These are phyloP conservation scores for Heteromurus nitidus DNA, from an alignment of 2,888 invertebrate species.

Conservation along the genomic window DNA sequence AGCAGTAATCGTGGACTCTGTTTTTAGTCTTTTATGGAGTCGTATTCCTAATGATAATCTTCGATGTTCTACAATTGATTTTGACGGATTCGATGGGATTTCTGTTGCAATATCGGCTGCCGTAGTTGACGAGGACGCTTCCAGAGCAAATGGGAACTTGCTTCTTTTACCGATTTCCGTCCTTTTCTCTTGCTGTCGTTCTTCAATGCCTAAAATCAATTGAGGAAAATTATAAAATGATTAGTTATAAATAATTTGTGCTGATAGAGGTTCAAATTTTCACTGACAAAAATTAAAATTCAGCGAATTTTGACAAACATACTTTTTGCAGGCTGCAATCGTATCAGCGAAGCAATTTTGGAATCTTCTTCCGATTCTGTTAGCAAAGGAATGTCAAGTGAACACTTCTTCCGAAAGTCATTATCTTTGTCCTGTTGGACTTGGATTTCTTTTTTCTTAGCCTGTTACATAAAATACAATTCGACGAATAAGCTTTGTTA, in stretches of 20 bases:
- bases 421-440: slow-evolving; percentile 82
- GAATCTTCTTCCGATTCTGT: slow-evolving; percentile 88
- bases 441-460: slow-evolving; percentile 85
- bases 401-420: slow-evolving; percentile 83
- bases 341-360: slow-evolving; percentile 85
- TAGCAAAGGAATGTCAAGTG: slow-evolving; percentile 85
- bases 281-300: neutral
- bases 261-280: too few relatives aligned
- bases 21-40: neutral
- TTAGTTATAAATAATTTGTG: neutral
- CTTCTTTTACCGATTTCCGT: slow-evolving; percentile 71
- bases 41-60: slow-evolving; percentile 45
- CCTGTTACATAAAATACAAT: slow-evolving; percentile 76
- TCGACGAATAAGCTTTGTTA: too few relatives aligned
- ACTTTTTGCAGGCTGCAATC: slow-evolving; percentile 81
- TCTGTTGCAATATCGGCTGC: too few relatives aligned
- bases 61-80: slow-evolving; percentile 23
- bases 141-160: slow-evolving; percentile 66
- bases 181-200: slow-evolving; percentile 69
- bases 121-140: neutral
- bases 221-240: too few relatives aligned
- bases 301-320: slow-evolving; percentile 45
- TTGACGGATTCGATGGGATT: too few relatives aligned
- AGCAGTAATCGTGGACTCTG: too few relatives aligned
- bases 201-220: slow-evolving; percentile 70